A percentile compares a stretch with the other conserved stretches of the same genome.
phyloP scores from a whole-genome alignment of 2,888 invertebrate genomes.

The Euplagia quadripunctaria region DNA sequence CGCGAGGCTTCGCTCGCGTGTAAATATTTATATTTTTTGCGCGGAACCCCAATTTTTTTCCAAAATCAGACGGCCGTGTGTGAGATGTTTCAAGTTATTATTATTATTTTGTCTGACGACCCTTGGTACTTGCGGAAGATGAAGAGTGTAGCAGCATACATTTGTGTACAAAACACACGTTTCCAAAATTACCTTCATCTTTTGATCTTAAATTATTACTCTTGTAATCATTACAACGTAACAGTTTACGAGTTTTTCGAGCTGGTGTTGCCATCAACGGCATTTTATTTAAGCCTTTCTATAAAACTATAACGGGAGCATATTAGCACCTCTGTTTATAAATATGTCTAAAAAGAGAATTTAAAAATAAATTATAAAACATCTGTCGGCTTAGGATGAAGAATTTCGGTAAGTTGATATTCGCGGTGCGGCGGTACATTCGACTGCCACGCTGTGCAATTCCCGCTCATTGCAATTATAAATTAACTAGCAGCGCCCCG shows the following conservation, averaged over 20 bases:
- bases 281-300: not conserved
- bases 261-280: not conserved
- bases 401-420: too few species aligned
- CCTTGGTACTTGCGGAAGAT: not conserved
- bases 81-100: too few species aligned
- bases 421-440: too few species aligned
- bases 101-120: not conserved
- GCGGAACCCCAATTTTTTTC: too few species aligned
- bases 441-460: too few species aligned
- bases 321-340: not conserved
- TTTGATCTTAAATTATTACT: slow-evolving; percentile 11
- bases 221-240: slow-evolving; percentile 1
- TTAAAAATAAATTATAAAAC: too few species aligned
- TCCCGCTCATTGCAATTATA: too few species aligned
- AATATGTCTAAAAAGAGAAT: not conserved
- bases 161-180: slow-evolving; percentile 3
- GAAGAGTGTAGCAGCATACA: not conserved
- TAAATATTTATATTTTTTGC: too few species aligned
- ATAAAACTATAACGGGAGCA: not conserved
- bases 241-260: not conserved
- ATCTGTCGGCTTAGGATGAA: too few species aligned
- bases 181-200: not conserved
- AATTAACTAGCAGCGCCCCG: too few species aligned
- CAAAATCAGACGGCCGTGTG: too few species aligned
- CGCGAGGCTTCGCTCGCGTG: too few species aligned